Evolutionary conservation across 2,113 vertebrate genomes (phyloP).

Genomic region (Entosphenus tridentatus): DNA sequence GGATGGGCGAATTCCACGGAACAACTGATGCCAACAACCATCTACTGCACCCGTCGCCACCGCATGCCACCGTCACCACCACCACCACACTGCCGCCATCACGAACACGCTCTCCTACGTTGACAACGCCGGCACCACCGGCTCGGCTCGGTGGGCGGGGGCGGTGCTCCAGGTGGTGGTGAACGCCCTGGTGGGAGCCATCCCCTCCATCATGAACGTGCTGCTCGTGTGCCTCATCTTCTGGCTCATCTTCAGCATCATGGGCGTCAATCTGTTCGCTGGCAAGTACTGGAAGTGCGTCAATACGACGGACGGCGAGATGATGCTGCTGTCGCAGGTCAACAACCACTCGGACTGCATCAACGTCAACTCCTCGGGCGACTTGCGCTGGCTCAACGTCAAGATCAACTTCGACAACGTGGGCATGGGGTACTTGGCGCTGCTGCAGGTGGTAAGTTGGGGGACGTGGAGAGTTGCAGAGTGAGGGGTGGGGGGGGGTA

Average conservation of each 20-base stretch:
- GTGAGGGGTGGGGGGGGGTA: too few species aligned
- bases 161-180: slow-evolving; percentile 24
- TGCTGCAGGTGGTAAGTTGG: slow-evolving; percentile 30
- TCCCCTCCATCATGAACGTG: slow-evolving; percentile 32
- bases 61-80: too few species aligned
- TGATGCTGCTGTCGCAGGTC: neutral
- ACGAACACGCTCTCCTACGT: too few species aligned
- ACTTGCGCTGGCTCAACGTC: slow-evolving; percentile 10
- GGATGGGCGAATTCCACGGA: too few species aligned
- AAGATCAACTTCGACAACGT: slow-evolving; percentile 29
- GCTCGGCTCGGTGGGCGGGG: too few species aligned
- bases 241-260: slow-evolving; percentile 36
- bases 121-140: too few species aligned
- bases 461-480: too few species aligned
- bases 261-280: slow-evolving; percentile 23
- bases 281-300: slow-evolving; percentile 19
- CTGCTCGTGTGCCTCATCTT: slow-evolving; percentile 33
- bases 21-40: too few species aligned
- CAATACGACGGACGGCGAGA: neutral
- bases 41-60: too few species aligned
- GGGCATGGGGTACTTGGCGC: slow-evolving; percentile 27
- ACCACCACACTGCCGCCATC: too few species aligned
- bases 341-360: neutral
- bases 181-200: slow-evolving; percentile 26
- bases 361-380: neutral